Percentiles rank a stretch among this genome's conserved stretches.
These are phyloP conservation scores for Petrocephalus microphthalmus DNA, from an alignment of 2,113 vertebrate genomes.

Conservation along the genomic window DNA sequence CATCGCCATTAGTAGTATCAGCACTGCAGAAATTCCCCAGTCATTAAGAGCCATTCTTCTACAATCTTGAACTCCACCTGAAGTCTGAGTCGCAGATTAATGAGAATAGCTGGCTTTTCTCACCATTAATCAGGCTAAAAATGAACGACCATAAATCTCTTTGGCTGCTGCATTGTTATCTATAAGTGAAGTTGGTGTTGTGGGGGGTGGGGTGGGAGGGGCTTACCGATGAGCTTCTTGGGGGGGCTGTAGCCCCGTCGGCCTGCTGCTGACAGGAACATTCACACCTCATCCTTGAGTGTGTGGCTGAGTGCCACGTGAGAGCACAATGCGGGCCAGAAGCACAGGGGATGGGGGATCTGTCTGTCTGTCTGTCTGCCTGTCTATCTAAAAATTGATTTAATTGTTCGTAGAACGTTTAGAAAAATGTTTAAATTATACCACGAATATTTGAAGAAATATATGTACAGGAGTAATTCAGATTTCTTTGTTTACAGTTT, in stretches of 20 bases:
- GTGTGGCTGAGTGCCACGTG: no score
- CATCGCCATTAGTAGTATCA: slow-evolving; percentile 44
- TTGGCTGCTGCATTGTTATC: not conserved
- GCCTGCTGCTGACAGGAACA: not conserved
- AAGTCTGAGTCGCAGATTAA: slow-evolving; percentile 29
- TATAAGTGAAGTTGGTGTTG: not conserved
- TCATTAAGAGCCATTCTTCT: slow-evolving; percentile 38
- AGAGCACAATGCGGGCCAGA: not conserved
- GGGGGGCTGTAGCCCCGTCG: not conserved
- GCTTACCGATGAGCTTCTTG: no score
- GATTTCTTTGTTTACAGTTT: not conserved
- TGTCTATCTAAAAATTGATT: not conserved
- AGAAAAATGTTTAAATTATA: not conserved
- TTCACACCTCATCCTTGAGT: not conserved
- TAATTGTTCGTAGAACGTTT: not conserved
- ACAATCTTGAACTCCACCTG: slow-evolving; percentile 26
- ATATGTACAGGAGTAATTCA: not conserved
- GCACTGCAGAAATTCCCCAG: slow-evolving; percentile 41
- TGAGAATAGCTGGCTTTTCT: slow-evolving; percentile 20
- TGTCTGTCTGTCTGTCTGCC: not conserved
- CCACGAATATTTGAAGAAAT: not conserved
- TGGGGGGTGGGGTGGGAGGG: not conserved
- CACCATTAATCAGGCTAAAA: slow-evolving; percentile 39
- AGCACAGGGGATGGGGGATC: not conserved
- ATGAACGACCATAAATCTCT: slow-evolving; percentile 1